phyloP scores from a whole-genome alignment of 2,888 invertebrate species.

The Drosophila acutilabella region DNA sequence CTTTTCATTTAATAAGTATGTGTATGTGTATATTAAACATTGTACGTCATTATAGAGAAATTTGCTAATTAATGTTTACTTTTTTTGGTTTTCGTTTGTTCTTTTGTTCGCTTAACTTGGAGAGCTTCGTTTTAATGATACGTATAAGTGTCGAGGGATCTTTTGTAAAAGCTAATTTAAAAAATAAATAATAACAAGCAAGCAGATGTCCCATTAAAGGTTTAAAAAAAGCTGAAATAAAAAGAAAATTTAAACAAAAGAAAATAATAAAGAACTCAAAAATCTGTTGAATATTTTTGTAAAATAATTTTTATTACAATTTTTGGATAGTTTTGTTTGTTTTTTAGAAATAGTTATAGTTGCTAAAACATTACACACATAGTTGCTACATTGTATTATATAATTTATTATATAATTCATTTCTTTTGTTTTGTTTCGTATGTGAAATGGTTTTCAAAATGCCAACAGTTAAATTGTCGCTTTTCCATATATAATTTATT shows the following conservation, averaged over 20 bases:
- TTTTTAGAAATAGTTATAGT: constrained; percentile 76
- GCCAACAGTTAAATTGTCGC: constrained; percentile 80
- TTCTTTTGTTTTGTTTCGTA: constrained; percentile 70
- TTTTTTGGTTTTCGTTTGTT: constrained; percentile 56
- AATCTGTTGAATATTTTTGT: constrained; percentile 28
- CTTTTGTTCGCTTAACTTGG: constrained; percentile 71
- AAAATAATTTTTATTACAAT: constrained; percentile 48
- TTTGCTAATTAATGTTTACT: constrained; percentile 77
- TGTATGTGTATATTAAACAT: constrained; percentile 63
- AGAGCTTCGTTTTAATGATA: constrained; percentile 83
- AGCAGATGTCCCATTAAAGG: constrained; percentile 16
- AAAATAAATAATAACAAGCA: constrained; percentile 19
- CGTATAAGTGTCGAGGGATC: constrained; percentile 76
- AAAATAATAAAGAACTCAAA: constrained; percentile 39
- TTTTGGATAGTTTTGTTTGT: constrained; percentile 34
- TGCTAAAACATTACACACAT: constrained; percentile 77
- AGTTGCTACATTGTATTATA: constrained; percentile 64
- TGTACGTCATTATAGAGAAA: constrained; percentile 79
- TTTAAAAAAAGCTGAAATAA: constrained; percentile 38
- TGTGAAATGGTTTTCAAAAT: constrained; percentile 74
- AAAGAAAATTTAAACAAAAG: constrained; percentile 22
- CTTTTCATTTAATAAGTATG: constrained; percentile 52
- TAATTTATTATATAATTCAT: constrained; percentile 49
- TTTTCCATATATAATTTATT: constrained; percentile 43
- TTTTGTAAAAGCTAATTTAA: constrained; percentile 40